Conservation (phyloP, 1,140 invertebrate species). For the Eriocheir sinensis region DNA sequence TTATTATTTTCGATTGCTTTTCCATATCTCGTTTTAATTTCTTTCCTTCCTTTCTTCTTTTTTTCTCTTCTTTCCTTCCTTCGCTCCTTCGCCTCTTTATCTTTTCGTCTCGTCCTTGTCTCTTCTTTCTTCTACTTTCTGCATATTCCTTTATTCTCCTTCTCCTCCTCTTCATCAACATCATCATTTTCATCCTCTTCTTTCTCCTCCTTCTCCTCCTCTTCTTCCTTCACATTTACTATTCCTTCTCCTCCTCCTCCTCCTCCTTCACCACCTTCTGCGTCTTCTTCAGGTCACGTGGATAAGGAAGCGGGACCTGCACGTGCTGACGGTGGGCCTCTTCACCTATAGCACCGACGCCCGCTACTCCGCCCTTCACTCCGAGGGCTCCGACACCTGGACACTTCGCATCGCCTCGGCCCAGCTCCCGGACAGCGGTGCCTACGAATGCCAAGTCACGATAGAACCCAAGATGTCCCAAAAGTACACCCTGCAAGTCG, state of each 20-base stretch:
- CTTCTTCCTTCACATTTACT: background rate
- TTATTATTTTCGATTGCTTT: too few species aligned
- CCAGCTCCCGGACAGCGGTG: slow-evolving; percentile 88
- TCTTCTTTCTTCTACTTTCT: too few species aligned
- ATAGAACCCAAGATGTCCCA: slow-evolving; percentile 93
- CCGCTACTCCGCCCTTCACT: slow-evolving; percentile 89
- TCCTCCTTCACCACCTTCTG: background rate
- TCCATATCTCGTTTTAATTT: too few species aligned
- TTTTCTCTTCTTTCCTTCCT: too few species aligned
- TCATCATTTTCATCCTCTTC: background rate
- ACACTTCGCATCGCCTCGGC: slow-evolving; percentile 93
- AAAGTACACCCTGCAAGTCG: slow-evolving; percentile 90
- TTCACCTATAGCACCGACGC: slow-evolving; percentile 89
- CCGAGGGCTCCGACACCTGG: slow-evolving; percentile 93
- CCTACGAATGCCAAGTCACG: slow-evolving; percentile 93
- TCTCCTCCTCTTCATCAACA: background rate
- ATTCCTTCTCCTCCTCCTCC: background rate
- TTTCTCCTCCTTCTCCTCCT: background rate
- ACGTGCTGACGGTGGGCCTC: slow-evolving; percentile 90
- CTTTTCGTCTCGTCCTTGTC: too few species aligned
- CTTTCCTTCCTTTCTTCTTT: too few species aligned
- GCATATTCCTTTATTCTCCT: background rate
- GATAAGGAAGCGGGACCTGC: slow-evolving; percentile 94
- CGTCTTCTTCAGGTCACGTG: slow-evolving; percentile 89
- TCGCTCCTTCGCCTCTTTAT: too few species aligned